Percentiles rank a stretch among this genome's conserved stretches.
Conservation (phyloP, 2,113 vertebrate species). For the Diphyllodes magnificus region DNA sequence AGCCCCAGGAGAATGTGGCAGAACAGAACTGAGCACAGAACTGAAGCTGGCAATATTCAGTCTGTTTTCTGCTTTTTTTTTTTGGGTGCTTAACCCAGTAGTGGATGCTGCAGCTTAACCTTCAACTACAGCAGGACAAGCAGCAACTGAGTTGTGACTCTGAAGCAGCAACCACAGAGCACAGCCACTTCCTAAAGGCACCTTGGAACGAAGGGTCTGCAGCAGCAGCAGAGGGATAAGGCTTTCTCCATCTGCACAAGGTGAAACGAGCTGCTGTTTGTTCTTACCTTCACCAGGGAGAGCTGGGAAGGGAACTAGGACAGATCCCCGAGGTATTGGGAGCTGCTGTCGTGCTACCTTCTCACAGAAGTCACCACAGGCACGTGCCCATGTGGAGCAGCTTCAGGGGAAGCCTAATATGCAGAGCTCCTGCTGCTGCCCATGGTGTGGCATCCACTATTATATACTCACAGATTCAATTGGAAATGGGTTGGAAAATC, state of each 20-base stretch:
- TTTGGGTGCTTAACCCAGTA: not conserved
- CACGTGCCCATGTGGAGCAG: not conserved
- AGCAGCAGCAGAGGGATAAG: not conserved
- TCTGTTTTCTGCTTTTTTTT: not conserved
- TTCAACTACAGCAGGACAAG: not conserved
- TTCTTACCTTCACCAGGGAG: not conserved
- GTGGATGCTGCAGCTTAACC: not conserved
- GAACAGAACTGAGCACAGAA: not conserved
- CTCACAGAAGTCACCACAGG: not conserved
- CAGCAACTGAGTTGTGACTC: not conserved
- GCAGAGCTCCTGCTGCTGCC: not conserved
- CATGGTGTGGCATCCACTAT: not conserved
- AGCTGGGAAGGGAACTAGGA: not conserved
- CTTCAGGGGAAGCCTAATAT: not conserved
- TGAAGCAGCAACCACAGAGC: not conserved
- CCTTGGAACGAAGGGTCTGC: not conserved
- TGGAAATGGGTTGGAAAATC: not conserved
- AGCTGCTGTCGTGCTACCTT: accelerated
- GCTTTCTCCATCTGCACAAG: not conserved
- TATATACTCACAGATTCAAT: accelerated
- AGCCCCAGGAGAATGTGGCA: not conserved
- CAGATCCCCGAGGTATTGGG: not conserved
- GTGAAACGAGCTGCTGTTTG: not conserved
- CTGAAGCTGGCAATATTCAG: not conserved
- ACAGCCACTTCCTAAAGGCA: not conserved